Base-by-base conservation (phyloP, 2,888 invertebrate species). In the Catocala sponsa region DNA sequence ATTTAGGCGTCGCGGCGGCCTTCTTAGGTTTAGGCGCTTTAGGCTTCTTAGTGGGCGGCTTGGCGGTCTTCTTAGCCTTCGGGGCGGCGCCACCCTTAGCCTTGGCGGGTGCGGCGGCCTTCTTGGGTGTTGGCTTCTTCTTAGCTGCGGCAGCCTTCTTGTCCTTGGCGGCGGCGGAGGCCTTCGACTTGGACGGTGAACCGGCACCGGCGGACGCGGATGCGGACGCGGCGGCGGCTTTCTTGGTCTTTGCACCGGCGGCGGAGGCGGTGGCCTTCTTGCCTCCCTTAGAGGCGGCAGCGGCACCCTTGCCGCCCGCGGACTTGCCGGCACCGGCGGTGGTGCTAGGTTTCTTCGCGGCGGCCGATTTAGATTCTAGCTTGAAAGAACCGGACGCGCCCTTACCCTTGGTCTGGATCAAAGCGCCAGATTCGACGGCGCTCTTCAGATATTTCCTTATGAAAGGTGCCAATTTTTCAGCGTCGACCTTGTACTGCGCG, bases 401-500 rank as follows among this genome's bases (percentile, higher is more conserved):
- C 78, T 92, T 95, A 43, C 25, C 25, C 25, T 25, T 25, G 25
- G 25, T 25, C 25, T 25, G 95, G 32, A 95, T 88, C 46, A 96
- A 77, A n/a, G 84, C 82, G 6, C 95, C 95, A 47, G 90, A 89
- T 0, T 86, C 89, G n/a, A 96, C 95, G 12, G 95, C 95, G 11
- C 87, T 81, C 81, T 95, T 96, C 65, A 25, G 25, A 25, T 25
- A 25, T 25, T 95, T 95, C 68, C 94, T 95, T 74, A 96, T 96
- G 85, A 94, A 96, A 1, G 94, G 93, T 0, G 95, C 91, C 50
- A 95, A 80, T 75, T 95, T 96, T 63, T 95, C 95, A 0, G 92
- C 90, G 78, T 96, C 96, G 6, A 96, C 90, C 63, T 95, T 95
- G 91, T 96, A 96, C 60, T 94, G 95, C 32, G 92, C 88, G 9